Evolutionary conservation across 2,113 vertebrate genomes (phyloP).

Genomic region (Nematolebias whitei): DNA sequence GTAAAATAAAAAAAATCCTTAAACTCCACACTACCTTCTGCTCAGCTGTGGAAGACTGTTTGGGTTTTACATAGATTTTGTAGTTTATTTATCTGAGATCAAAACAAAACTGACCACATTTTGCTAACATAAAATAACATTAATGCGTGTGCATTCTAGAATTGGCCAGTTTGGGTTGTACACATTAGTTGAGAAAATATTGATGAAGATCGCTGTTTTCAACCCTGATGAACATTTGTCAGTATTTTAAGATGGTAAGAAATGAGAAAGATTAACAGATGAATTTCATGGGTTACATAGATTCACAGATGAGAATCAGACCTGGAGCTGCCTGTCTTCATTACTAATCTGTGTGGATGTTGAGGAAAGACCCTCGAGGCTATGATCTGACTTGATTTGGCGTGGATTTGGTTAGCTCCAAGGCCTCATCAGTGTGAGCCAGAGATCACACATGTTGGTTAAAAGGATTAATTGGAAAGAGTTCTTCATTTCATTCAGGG

Average conservation of each 20-base stretch:
- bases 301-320: slow-evolving; percentile 24
- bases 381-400: slow-evolving; percentile 58
- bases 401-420: slow-evolving; percentile 30
- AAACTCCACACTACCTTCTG: no score
- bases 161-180: no score
- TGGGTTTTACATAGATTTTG: no score
- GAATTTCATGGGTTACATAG: neutral
- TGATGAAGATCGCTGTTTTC: neutral
- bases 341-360: slow-evolving; percentile 30
- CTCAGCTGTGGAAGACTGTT: no score
- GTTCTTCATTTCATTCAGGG: slow-evolving; percentile 68
- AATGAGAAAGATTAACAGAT: neutral
- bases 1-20: no score
- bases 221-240: neutral
- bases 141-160: no score
- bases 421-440: slow-evolving; percentile 48
- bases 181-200: no score
- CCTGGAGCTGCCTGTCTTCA: slow-evolving; percentile 14
- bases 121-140: no score
- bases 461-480: slow-evolving; percentile 77
- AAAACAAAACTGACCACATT: no score
- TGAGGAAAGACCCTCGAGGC: slow-evolving; percentile 54
- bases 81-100: no score
- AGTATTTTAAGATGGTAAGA: neutral
- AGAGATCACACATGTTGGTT: slow-evolving; percentile 73